Conservation (phyloP, 2,113 vertebrate genomes). For the Pogona vitticeps region DNA sequence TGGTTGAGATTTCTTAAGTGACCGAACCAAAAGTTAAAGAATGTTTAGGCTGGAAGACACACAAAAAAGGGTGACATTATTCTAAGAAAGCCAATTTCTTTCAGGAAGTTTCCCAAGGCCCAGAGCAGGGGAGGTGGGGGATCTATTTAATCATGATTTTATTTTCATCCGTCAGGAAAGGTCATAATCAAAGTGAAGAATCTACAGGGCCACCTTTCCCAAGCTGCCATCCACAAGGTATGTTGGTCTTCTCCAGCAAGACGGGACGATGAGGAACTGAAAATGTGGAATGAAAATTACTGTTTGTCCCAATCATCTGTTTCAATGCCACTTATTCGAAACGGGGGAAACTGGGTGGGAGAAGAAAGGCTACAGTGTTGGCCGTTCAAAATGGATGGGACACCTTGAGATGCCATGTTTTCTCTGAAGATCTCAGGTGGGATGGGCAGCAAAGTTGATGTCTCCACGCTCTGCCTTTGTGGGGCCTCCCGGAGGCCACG, state of each 20-base stretch:
- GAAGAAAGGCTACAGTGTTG: not conserved
- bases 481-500: too few species aligned
- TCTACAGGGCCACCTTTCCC: too few species aligned
- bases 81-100: too few species aligned
- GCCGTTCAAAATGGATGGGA: not conserved
- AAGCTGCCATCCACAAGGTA: too few species aligned
- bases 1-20: constrained; percentile 1
- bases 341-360: not conserved
- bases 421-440: not conserved
- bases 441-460: not conserved
- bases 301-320: accelerated
- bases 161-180: too few species aligned
- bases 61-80: not conserved
- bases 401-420: not conserved
- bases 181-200: not conserved
- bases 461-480: not conserved
- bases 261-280: too few species aligned
- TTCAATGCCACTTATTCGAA: not conserved
- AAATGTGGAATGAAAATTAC: not conserved
- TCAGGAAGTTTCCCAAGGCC: too few species aligned
- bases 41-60: constrained; percentile 52
- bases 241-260: too few species aligned
- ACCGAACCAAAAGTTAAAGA: constrained; percentile 12
- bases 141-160: too few species aligned
- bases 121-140: too few species aligned